Evolutionary conservation across 2,113 vertebrate genomes (phyloP).

Genomic region (pig (Sus scrofa)): DNA sequence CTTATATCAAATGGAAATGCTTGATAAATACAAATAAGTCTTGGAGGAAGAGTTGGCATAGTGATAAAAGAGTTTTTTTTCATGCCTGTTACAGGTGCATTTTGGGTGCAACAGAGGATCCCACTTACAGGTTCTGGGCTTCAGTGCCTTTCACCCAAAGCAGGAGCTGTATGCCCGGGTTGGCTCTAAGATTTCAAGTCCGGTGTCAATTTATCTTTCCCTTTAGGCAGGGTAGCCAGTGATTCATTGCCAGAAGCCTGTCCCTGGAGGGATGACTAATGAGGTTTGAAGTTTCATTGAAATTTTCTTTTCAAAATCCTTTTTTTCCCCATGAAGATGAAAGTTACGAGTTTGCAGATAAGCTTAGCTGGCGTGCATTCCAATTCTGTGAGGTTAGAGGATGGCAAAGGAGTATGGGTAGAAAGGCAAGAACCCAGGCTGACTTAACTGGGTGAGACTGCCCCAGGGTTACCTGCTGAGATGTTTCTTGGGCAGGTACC

Average conservation of each 20-base stretch:
- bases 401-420: not conserved
- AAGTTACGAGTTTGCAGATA: slow-evolving; percentile 83
- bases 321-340: slow-evolving; percentile 81
- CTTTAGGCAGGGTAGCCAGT: slow-evolving; percentile 75
- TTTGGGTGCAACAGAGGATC: slow-evolving; percentile 52
- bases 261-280: slow-evolving; percentile 72
- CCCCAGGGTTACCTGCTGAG: slow-evolving; percentile 77
- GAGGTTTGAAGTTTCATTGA: slow-evolving; percentile 81
- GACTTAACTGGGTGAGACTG: slow-evolving; percentile 71
- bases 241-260: slow-evolving; percentile 79
- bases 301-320: slow-evolving; percentile 79
- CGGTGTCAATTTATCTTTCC: slow-evolving; percentile 79
- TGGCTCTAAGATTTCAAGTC: slow-evolving; percentile 80
- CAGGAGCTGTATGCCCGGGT: slow-evolving; percentile 50
- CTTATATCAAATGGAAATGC: not conserved
- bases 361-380: slow-evolving; percentile 70
- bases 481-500: slow-evolving; percentile 81
- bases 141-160: slow-evolving; percentile 64
- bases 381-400: slow-evolving; percentile 73
- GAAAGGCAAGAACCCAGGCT: slow-evolving; percentile 66
- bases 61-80: slow-evolving; percentile 56
- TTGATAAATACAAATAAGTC: slow-evolving; percentile 61
- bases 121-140: slow-evolving; percentile 26
- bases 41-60: slow-evolving; percentile 26
- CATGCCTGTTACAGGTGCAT: slow-evolving; percentile 38